Conservation (phyloP, 2,888 invertebrate species). For the Drosophila histrio region DNA sequence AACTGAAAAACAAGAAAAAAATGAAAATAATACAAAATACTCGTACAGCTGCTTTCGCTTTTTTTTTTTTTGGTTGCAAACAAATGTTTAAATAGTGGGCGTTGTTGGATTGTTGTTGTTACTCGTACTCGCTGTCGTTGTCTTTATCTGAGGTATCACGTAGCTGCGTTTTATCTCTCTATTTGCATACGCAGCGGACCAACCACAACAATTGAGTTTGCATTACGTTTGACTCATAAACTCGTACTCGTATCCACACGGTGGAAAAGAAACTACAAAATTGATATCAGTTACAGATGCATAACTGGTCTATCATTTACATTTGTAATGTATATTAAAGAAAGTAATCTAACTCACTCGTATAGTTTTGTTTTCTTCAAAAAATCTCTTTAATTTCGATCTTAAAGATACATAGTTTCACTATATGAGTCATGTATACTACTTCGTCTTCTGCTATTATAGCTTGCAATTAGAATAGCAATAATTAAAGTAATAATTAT, state of each 20-base stretch:
- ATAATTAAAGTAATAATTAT: constrained; percentile 3
- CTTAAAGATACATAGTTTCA: too few species aligned
- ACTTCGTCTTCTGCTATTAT: not conserved
- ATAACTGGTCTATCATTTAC: not conserved
- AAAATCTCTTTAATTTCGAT: too few species aligned
- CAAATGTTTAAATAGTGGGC: constrained; percentile 71
- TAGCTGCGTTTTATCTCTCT: constrained; percentile 67
- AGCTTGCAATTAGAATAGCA: not conserved
- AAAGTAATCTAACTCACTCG: constrained; percentile 1
- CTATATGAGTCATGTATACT: not conserved
- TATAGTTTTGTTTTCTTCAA: too few species aligned
- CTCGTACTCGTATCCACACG: constrained; percentile 10
- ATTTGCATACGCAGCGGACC: constrained; percentile 71
- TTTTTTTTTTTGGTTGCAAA: constrained; percentile 49
- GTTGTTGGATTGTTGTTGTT: constrained; percentile 43
- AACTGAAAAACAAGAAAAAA: constrained; percentile 20
- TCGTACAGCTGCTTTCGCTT: constrained; percentile 61
- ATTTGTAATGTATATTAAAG: not conserved
- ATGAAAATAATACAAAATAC: constrained; percentile 32
- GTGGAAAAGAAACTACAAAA: constrained; percentile 28
- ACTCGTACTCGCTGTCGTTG: constrained; percentile 29
- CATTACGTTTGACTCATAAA: constrained; percentile 51
- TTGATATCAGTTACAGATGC: constrained; percentile 1
- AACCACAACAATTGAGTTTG: constrained; percentile 32
- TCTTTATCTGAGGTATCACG: constrained; percentile 68